Conservation (phyloP, 2,888 invertebrate species). For the Chesias legatella region DNA sequence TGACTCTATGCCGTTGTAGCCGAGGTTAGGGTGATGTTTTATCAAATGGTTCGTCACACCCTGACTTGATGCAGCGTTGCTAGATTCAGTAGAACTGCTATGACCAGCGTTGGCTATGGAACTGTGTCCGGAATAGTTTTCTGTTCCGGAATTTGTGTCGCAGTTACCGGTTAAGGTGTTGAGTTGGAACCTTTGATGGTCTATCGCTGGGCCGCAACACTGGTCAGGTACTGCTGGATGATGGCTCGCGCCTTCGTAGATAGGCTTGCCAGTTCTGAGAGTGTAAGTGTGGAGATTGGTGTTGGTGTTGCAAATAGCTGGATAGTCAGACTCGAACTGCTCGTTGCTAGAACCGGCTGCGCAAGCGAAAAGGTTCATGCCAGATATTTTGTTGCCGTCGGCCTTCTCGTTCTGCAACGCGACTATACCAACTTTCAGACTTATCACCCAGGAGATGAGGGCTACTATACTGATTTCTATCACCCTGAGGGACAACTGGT, state of each 20-base stretch:
- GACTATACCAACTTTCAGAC: constrained; percentile 81
- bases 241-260: constrained; percentile 83
- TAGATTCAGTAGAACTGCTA: constrained; percentile 76
- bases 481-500: constrained; percentile 91
- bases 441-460: constrained; percentile 92
- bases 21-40: constrained; percentile 71
- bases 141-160: constrained; percentile 82
- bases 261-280: constrained; percentile 87
- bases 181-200: constrained; percentile 74
- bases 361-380: constrained; percentile 90
- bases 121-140: constrained; percentile 82
- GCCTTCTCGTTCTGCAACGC: constrained; percentile 87
- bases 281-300: constrained; percentile 92
- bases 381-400: constrained; percentile 83
- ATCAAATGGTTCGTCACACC: constrained; percentile 76
- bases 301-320: constrained; percentile 92
- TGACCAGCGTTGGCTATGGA: constrained; percentile 78
- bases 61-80: constrained; percentile 74
- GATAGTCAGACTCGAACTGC: constrained; percentile 90
- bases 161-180: constrained; percentile 79
- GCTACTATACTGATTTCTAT: constrained; percentile 94
- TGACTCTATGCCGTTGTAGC: constrained; percentile 74
- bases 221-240: constrained; percentile 65
- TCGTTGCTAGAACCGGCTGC: constrained; percentile 91
- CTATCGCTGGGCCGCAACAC: constrained; percentile 65